A percentile compares a stretch with the other conserved stretches of the same genome.
These are phyloP conservation scores for Stylophora pistillata DNA, from an alignment of 64 coral and sea anemone genomes.

Conservation along the genomic window DNA sequence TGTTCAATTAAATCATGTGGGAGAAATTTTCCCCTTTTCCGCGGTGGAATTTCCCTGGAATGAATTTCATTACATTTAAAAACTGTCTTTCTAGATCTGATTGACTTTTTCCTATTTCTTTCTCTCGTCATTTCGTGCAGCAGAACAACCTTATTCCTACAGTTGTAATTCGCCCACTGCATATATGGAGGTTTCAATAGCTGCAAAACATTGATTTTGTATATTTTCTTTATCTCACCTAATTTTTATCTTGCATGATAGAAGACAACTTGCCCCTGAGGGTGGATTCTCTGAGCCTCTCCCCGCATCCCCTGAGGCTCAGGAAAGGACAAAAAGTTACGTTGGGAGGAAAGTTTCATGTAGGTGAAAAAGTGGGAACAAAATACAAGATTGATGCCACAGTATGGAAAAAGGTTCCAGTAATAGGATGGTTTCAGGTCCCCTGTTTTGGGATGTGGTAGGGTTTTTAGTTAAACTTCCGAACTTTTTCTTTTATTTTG, in stretches of 20 bases:
- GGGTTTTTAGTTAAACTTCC: neutral
- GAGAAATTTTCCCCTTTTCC: no score
- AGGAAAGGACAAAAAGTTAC: neutral
- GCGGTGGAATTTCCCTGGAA: no score
- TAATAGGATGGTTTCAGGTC: neutral
- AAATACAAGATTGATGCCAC: neutral
- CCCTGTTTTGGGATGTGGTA: conserved; percentile 6
- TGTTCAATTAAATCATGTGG: no score
- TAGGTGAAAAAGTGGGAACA: neutral
- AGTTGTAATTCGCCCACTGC: no score
- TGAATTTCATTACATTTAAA: no score
- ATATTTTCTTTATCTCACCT: no score
- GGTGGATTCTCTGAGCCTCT: neutral
- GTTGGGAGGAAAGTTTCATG: neutral
- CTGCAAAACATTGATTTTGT: no score
- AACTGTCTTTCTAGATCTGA: no score
- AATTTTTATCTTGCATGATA: neutral
- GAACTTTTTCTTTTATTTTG: neutral
- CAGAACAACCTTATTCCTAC: no score
- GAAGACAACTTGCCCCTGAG: neutral
- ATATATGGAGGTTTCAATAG: no score
- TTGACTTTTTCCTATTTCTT: no score
- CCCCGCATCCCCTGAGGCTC: neutral
- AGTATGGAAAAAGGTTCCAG: neutral
- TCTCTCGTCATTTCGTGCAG: no score